Evolutionary conservation across 2,888 invertebrate species (phyloP).

Genomic region (Ramazzottius varieornatus): DNA sequence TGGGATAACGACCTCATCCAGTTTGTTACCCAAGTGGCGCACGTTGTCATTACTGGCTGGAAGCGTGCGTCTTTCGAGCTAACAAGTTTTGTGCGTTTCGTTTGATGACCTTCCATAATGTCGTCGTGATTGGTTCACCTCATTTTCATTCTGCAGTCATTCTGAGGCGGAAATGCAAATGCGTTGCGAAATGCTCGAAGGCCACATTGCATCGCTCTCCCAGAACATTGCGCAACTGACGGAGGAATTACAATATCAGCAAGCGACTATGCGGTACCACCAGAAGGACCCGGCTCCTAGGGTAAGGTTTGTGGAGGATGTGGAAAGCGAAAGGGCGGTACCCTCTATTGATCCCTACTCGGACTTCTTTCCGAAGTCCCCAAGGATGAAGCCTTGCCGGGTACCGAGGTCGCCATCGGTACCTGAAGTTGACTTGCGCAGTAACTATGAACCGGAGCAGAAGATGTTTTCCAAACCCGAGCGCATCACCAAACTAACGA

Average conservation of each 20-base stretch:
- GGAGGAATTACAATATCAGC: neutral
- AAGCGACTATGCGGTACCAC: neutral
- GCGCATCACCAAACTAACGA: conserved; percentile 1
- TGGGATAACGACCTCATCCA: no score
- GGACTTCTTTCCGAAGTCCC: neutral
- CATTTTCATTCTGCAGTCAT: no score
- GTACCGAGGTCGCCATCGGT: neutral
- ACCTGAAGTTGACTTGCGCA: neutral
- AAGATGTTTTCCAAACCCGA: neutral
- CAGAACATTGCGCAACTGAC: neutral
- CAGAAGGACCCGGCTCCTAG: neutral
- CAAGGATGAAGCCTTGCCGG: neutral
- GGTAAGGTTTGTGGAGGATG: neutral
- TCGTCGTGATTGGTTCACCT: no score
- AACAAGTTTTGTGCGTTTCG: no score
- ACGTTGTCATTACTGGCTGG: no score
- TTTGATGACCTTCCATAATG: no score
- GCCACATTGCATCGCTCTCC: neutral
- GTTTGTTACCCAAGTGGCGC: no score
- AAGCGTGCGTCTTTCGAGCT: no score
- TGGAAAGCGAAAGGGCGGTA: neutral
- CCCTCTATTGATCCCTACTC: no score
- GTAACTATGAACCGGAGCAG: neutral
- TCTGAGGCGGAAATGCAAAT: neutral
- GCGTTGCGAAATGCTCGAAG: conserved; percentile 1